Base-by-base conservation (phyloP, 2,888 invertebrate genomes). In the Trypoxylon attenuatum region DNA sequence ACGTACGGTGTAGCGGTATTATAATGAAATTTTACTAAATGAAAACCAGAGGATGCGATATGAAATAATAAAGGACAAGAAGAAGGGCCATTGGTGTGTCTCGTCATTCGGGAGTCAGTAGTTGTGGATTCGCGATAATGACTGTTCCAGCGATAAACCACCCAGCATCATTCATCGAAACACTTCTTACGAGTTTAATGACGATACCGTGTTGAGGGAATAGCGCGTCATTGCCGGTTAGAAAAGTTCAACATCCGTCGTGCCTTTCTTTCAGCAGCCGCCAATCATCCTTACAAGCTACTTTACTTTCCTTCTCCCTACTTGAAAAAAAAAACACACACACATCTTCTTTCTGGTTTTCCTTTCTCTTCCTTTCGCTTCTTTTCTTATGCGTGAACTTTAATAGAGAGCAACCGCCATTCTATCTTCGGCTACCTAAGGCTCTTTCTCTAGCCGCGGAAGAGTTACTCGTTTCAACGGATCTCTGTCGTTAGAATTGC, bases 231-330 rank as follows among this genome's bases (percentile, higher is more conserved):
- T 61, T 54, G 68, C 67, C 66, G 68, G 68, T 56, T 61, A 46
- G 54, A 57, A 57, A 50, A 60, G 57, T 59, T 52, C 49, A 49
- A 58, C 49, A 63, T 69, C 69, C 66, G 75, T 80, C 73, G 74
- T 78, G 77, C 75, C 70, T 71, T 79, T 78, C 60, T 76, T 75
- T 78, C 72, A 70, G 33, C 33, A 33, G 13, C 33, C n/a, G 33
- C 33, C n/a, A n/a, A n/a, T 33, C 33, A 10, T 33, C 33, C 33
- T 10, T 33, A 82, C 78, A 80, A 77, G 79, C 76, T 80, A n/a
- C n/a, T n/a, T n/a, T n/a, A n/a, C n/a, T n/a, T n/a, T n/a, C n/a
- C n/a, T n/a, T n/a, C n/a, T n/a, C n/a, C n/a, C n/a, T n/a, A n/a
- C n/a, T n/a, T n/a, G n/a, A n/a, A n/a, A n/a, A n/a, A n/a, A n/a